phyloP scores from a whole-genome alignment of 2,888 invertebrate genomes.

The Melinopterus prodromus region DNA sequence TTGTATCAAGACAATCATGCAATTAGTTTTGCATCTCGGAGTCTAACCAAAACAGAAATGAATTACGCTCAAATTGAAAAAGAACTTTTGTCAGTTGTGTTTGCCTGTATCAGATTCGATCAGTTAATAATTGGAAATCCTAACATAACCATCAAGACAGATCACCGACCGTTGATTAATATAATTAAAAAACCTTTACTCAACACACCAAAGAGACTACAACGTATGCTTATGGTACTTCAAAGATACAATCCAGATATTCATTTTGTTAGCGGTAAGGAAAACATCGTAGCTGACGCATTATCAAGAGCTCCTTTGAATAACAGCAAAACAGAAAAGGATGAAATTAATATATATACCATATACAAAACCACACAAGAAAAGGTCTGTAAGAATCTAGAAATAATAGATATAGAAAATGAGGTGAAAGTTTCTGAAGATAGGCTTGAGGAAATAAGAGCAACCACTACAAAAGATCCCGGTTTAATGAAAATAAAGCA shows the following conservation, averaged over 20 bases:
- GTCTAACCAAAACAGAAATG: constrained; percentile 31
- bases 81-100: constrained; percentile 39
- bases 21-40: constrained; percentile 42
- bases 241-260: constrained; percentile 27
- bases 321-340: background rate
- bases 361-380: background rate
- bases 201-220: constrained; percentile 26
- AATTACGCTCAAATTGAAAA: constrained; percentile 37
- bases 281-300: constrained; percentile 17
- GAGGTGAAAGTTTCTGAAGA: background rate
- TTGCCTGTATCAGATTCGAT: constrained; percentile 31
- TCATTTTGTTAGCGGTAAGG: constrained; percentile 13
- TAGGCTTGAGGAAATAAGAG: background rate
- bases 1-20: constrained; percentile 7
- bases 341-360: background rate
- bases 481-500: constrained; percentile 8
- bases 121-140: constrained; percentile 21
- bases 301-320: constrained; percentile 10
- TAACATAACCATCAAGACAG: constrained; percentile 22
- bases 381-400: background rate
- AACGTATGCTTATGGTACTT: constrained; percentile 25
- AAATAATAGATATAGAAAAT: background rate
- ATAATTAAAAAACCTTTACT: constrained; percentile 11
- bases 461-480: background rate
- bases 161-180: constrained; percentile 14